Conservation (phyloP, 1,140 invertebrate species). For the Bombus polaris region DNA sequence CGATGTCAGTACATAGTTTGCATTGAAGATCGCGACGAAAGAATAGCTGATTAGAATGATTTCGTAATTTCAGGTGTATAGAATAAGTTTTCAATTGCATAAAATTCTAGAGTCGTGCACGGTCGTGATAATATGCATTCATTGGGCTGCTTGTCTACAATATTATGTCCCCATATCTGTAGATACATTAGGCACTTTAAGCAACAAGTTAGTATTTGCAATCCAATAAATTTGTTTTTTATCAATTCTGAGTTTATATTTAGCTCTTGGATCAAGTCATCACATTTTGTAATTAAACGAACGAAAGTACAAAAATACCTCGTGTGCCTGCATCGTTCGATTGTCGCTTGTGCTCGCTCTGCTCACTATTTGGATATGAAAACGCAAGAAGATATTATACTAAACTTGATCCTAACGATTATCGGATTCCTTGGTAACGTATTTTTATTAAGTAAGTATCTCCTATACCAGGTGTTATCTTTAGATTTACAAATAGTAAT, state of each 20-base stretch:
- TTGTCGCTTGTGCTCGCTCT: slow-evolving; percentile 70
- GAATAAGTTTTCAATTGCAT: slow-evolving; percentile 65
- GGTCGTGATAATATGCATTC: slow-evolving; percentile 65
- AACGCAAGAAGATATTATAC: slow-evolving; percentile 73
- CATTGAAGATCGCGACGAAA: not conserved
- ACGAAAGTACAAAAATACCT: slow-evolving; percentile 69
- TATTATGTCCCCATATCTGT: slow-evolving; percentile 72
- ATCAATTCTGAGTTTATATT: not conserved
- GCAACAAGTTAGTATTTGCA: slow-evolving; percentile 28
- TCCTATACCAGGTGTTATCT: slow-evolving; percentile 9
- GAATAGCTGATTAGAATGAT: not conserved
- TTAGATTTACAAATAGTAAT: slow-evolving; percentile 16
- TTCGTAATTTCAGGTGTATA: slow-evolving; percentile 67
- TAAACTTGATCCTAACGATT: slow-evolving; percentile 72
- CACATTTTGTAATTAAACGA: slow-evolving; percentile 60
- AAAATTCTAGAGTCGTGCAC: slow-evolving; percentile 69
- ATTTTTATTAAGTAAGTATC: slow-evolving; percentile 70
- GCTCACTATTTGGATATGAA: slow-evolving; percentile 71
- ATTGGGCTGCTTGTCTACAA: slow-evolving; percentile 77
- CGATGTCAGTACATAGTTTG: slow-evolving; percentile 60
- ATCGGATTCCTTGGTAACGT: slow-evolving; percentile 74
- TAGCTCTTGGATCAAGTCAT: slow-evolving; percentile 76
- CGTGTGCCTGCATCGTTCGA: slow-evolving; percentile 73
- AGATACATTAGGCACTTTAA: slow-evolving; percentile 10
- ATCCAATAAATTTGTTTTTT: not conserved